Conservation (phyloP, 2,888 invertebrate genomes). For the Pandemis corylana region DNA sequence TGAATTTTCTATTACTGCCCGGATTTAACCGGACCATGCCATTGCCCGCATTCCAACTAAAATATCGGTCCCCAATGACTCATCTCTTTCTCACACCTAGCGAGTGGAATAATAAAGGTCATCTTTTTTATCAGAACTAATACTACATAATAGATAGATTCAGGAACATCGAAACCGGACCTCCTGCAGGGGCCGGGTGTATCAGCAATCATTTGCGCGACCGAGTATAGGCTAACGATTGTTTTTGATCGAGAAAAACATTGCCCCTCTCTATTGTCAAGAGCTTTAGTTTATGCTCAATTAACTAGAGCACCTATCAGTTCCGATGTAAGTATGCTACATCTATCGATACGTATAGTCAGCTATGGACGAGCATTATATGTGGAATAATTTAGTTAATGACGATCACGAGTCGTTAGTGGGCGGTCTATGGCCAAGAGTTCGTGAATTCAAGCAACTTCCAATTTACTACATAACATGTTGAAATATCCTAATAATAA, state of each 20-base stretch:
- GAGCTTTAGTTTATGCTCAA: too few species aligned
- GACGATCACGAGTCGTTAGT: slow-evolving; percentile 11
- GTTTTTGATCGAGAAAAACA: too few species aligned
- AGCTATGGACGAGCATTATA: not conserved
- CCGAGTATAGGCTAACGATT: too few species aligned
- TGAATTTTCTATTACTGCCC: not conserved
- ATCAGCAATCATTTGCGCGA: too few species aligned
- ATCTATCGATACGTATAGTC: not conserved
- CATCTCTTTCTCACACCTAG: not conserved
- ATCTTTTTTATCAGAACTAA: too few species aligned
- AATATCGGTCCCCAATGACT: not conserved
- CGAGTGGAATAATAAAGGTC: too few species aligned
- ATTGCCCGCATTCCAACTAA: not conserved
- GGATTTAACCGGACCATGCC: not conserved
- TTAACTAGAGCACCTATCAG: not conserved
- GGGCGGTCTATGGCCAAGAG: slow-evolving; percentile 24
- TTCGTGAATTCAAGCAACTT: slow-evolving; percentile 10
- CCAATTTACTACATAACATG: slow-evolving; percentile 21
- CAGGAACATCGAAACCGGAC: too few species aligned
- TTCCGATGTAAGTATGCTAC: not conserved
- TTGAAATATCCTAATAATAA: not conserved
- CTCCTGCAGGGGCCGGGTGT: too few species aligned
- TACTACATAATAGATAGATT: too few species aligned
- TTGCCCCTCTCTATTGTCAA: too few species aligned
- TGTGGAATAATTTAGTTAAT: not conserved